Evolutionary conservation across 1,140 invertebrate genomes (phyloP).

Genomic region (Sesamia nonagrioides): DNA sequence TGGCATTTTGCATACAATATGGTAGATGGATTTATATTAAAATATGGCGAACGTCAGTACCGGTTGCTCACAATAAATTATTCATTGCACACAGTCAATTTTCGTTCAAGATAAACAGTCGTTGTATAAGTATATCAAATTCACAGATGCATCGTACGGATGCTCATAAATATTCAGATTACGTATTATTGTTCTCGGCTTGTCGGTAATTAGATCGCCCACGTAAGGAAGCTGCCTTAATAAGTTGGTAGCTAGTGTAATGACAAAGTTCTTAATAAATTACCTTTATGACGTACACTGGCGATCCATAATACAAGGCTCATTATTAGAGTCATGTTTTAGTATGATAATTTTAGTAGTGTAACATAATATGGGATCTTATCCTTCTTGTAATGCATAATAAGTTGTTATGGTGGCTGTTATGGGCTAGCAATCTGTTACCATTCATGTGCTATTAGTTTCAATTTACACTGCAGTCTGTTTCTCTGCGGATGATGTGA

Average conservation of each 20-base stretch:
- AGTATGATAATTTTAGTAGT: conserved; percentile 60
- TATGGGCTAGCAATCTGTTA: conserved; percentile 38
- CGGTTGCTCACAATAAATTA: conserved; percentile 86
- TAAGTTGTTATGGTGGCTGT: conserved; percentile 10
- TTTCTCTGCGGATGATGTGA: conserved; percentile 5
- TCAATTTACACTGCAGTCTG: conserved; percentile 36
- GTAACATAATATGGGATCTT: conserved; percentile 35
- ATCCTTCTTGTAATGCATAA: conserved; percentile 46
- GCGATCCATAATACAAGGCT: conserved; percentile 64
- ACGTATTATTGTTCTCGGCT: conserved; percentile 85
- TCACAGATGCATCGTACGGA: conserved; percentile 76
- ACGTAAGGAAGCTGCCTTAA: conserved; percentile 83
- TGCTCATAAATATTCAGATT: conserved; percentile 86
- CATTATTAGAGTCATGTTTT: conserved; percentile 64
- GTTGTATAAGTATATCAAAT: conserved; percentile 79
- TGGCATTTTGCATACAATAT: conserved; percentile 87
- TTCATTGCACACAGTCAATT: conserved; percentile 86
- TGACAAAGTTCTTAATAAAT: conserved; percentile 80
- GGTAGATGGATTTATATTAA: conserved; percentile 87
- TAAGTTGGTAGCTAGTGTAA: conserved; percentile 73
- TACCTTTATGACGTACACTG: conserved; percentile 61
- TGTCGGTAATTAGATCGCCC: conserved; percentile 87
- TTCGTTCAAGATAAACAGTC: conserved; percentile 83
- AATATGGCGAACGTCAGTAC: conserved; percentile 85
- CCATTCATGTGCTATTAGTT: conserved; percentile 29